These are phyloP conservation scores for Drosophila acutilabella DNA, from an alignment of 2,888 invertebrate species.

Conservation along the genomic window DNA sequence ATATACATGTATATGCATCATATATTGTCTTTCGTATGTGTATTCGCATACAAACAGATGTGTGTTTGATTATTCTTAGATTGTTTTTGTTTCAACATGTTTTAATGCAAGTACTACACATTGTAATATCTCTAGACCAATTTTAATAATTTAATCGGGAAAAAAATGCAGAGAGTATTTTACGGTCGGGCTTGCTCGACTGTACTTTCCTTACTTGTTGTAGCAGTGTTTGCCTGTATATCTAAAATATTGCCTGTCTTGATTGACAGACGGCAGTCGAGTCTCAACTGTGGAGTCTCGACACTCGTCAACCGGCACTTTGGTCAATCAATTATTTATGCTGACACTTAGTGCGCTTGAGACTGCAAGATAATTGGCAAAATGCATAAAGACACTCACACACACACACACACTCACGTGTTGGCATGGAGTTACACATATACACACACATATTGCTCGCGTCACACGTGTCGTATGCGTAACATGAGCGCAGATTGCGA, in stretches of 20 bases:
- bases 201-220: too few species aligned
- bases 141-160: too few species aligned
- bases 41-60: too few species aligned
- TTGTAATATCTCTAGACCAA: too few species aligned
- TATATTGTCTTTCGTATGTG: too few species aligned
- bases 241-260: slow-evolving; percentile 23
- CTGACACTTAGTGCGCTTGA: slow-evolving; percentile 74
- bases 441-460: slow-evolving; percentile 14
- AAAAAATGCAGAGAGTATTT: too few species aligned
- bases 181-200: too few species aligned
- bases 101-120: too few species aligned
- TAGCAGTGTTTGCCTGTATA: slow-evolving; percentile 8
- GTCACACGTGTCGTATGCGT: slow-evolving; percentile 74
- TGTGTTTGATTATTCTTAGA: too few species aligned
- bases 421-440: slow-evolving; percentile 6
- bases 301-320: slow-evolving; percentile 61
- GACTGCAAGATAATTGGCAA: slow-evolving; percentile 72
- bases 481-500: slow-evolving; percentile 45
- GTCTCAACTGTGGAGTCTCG: slow-evolving; percentile 49
- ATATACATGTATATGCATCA: too few species aligned
- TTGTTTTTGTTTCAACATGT: too few species aligned
- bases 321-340: slow-evolving; percentile 78
- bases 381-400: slow-evolving; percentile 30
- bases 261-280: slow-evolving; percentile 42
- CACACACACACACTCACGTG: slow-evolving; percentile 14